These are phyloP conservation scores for Festucalex cinctus DNA, from an alignment of 2,113 vertebrate species.

Conservation along the genomic window DNA sequence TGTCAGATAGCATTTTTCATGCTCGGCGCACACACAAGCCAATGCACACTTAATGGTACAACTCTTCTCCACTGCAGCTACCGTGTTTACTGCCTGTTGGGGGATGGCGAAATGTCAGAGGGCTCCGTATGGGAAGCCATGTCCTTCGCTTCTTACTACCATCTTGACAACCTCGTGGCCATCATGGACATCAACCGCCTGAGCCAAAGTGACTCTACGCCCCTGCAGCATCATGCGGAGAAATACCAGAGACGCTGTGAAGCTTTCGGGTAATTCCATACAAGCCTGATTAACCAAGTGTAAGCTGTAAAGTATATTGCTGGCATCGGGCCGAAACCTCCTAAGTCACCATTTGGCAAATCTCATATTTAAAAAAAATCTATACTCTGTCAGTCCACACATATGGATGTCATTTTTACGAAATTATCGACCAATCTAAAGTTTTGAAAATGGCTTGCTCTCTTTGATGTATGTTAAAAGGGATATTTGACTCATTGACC, in stretches of 20 bases:
- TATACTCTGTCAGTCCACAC: too few relatives aligned
- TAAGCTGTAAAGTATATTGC: not conserved
- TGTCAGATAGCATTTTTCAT: slow-evolving; percentile 42
- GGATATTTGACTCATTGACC: too few relatives aligned
- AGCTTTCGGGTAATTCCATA: slow-evolving; percentile 83
- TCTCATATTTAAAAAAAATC: too few relatives aligned
- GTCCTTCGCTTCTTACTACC: slow-evolving; percentile 92
- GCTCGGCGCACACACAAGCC: slow-evolving; percentile 9
- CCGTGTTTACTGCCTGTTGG: slow-evolving; percentile 87
- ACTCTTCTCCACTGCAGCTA: slow-evolving; percentile 71
- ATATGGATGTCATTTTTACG: too few relatives aligned
- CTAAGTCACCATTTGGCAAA: too few relatives aligned
- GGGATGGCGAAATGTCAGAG: slow-evolving; percentile 91
- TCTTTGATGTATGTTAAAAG: too few relatives aligned
- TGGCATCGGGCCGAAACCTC: too few relatives aligned
- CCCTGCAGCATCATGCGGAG: slow-evolving; percentile 91
- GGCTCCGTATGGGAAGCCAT: slow-evolving; percentile 96
- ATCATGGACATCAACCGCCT: slow-evolving; percentile 93
- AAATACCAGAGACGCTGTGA: slow-evolving; percentile 92
- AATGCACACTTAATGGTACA: slow-evolving; percentile 1
- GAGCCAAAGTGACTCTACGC: slow-evolving; percentile 89
- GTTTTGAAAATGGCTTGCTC: too few relatives aligned
- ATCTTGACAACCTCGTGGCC: slow-evolving; percentile 90
- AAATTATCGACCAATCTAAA: too few relatives aligned
- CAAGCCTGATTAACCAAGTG: not conserved